Evolutionary conservation across 2,797 vertebrate genomes (phyloP), one percentile per base, ranked within the genome.

Genomic region (Epinephelus awoara): DNA sequence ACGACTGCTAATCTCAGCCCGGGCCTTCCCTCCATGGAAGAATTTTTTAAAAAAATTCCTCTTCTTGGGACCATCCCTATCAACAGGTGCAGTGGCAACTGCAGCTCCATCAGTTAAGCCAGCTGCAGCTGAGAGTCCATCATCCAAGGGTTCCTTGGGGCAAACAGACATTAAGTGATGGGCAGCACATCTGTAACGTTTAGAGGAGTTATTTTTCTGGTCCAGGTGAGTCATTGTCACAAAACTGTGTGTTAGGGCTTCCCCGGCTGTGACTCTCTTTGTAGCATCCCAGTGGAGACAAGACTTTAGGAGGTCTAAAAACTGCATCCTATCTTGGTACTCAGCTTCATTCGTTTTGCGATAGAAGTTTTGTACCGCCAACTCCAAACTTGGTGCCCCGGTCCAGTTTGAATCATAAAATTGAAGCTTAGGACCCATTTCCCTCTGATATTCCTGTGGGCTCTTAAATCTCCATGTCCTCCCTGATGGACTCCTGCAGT

Each of bases 281-380:
- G 17, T 18, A 14, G 57, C 14, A 25, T 80, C 58, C 9, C 57
- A 6, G 52, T 58, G 14, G 3, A 80, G 65, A 17, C 47, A 67
- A 18, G 3, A 4, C 54, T 64, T 72, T 3, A 76, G n/a, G 9
- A 84, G 65, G 19, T 34, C 21, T 44, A 68, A 57, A 65, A 83
- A 84, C 6, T n/a, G 58, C 47, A 49, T 38, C 29, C 23, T 74
- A 5, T 72, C 55, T 25, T 29, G 3, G n/a, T 12, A 21, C 25
- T 80, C 49, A 21, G 14, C 1, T 1, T 17, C 2, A 5, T 18
- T 5, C 5, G 2, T 1, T 47, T 0, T 5, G 0, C 15, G 1
- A 14, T 13, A 14, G 13, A 1, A 15, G 3, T 5, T 17, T 6
- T 17, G 6, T 6, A 17, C 4, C 15, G 2, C 4, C 17, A 5